Base-by-base conservation (phyloP, 1,140 invertebrate genomes). In the Homarus americanus region DNA sequence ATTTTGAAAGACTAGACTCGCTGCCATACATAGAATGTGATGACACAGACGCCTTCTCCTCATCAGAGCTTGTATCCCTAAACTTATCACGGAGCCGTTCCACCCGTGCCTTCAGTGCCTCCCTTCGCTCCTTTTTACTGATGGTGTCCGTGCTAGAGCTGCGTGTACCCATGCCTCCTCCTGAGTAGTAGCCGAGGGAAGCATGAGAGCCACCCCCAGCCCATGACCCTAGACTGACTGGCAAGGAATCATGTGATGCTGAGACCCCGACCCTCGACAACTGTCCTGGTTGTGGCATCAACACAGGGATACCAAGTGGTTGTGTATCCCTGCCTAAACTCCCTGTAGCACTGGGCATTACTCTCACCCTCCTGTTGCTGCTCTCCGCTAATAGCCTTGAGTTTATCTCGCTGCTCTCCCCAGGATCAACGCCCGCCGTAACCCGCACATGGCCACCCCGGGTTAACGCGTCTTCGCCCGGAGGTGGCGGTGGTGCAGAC, bases 1-100 rank as follows among this genome's bases (percentile, higher is more conserved):
- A 88, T 36, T 95, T 92, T 95, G 95, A 82, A 94, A 95, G 94
- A 93, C 95, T 96, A 75, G 96, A 94, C 85, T 95, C 96, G 92
- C 96, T 96, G 84, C 96, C 96, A 93, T 96, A 96, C 93, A 96
- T 94, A 93, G 96, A 96, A 93, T 95, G 95, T 44, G 95, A 94
- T 92, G 96, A 95, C 7, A 93, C 88, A 53, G 93, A 93, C 49
- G 95, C 94, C 44, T 95, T 96, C 92, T 96, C 96, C 92, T 97
- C 97, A 90, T 96, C 96, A 73, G 96, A 97, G 93, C 96, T 97
- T 38, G 96, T 82, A 10, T 91, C 90, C 34, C 41, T 84, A 96
- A n/a, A 95, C 95, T n/a, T 94, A 94, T 93, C 94, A 87, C 96
- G 94, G 78, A 96, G 94, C 0, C 96, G 96, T 94, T 96, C 95